A percentile compares a stretch with the other conserved stretches of the same genome.
phyloP scores from a whole-genome alignment of 2,888 invertebrate species.

The Anagyrus pseudococci region DNA sequence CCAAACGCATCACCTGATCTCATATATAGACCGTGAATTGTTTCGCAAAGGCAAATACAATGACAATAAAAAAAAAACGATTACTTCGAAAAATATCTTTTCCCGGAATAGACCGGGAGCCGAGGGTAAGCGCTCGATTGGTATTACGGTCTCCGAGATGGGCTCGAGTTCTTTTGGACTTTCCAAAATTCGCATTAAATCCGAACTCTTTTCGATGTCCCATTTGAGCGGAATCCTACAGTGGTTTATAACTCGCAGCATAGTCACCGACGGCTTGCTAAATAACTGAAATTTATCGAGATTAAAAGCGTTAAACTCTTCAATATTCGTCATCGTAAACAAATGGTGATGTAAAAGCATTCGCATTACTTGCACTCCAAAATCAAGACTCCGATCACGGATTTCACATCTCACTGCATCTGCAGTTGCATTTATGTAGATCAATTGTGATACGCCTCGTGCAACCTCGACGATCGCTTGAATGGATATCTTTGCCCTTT shows the following conservation, averaged over 20 bases:
- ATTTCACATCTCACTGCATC: conserved; percentile 25
- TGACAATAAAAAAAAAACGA: background rate
- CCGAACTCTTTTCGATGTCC: conserved; percentile 18
- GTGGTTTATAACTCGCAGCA: conserved; percentile 63
- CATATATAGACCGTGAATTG: conserved; percentile 54
- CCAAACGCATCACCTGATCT: conserved; percentile 60
- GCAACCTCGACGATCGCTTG: conserved; percentile 20
- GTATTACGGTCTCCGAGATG: conserved; percentile 9
- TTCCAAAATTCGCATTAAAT: conserved; percentile 35
- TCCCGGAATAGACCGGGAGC: conserved; percentile 23
- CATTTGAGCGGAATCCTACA: conserved; percentile 57
- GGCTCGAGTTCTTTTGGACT: conserved; percentile 13
- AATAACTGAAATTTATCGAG: conserved; percentile 51
- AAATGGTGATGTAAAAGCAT: conserved; percentile 2
- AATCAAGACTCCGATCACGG: conserved; percentile 21
- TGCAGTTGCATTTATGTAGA: conserved; percentile 21
- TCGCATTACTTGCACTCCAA: conserved; percentile 24
- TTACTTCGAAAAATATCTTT: conserved; percentile 26
- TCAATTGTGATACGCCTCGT: conserved; percentile 3
- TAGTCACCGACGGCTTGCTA: conserved; percentile 52
- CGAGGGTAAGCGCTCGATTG: conserved; percentile 14
- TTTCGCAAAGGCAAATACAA: conserved; percentile 43
- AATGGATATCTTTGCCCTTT: conserved; percentile 8
- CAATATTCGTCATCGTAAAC: background rate
- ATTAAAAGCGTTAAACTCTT: background rate